Evolutionary conservation across 2,113 vertebrate species (phyloP), one percentile per base, ranked within the genome.

Genomic region (Probosciger aterrimus): DNA sequence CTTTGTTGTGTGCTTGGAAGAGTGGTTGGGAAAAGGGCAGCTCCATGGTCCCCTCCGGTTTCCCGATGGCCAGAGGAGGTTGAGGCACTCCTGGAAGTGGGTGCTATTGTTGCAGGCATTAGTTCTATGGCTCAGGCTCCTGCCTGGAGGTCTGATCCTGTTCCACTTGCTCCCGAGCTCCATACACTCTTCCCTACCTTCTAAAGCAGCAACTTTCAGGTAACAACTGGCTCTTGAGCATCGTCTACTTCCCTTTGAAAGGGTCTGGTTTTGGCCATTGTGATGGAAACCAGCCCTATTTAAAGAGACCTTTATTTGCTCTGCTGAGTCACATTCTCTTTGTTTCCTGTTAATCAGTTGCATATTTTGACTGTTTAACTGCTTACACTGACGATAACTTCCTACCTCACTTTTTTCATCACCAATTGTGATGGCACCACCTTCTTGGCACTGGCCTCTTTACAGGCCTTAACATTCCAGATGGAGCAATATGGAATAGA

Each of bases 321-420:
- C 44, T 10, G 15, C 92, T 91, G 88, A 96, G 74, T 88, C 92
- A 86, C 47, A 85, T 71, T 95, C 86, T 73, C 95, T 97, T 97
- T 97, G 94, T 97, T 92, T 86, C 74, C 52, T 57, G 37, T n/a
- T 95, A 90, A 96, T 93, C 69, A 88, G 82, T 87, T 11, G 86
- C 76, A 69, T 81, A 13, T 93, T 95, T 64, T 35, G 53, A 14
- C 62, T 86, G 64, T 65, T 92, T 37, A 50, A 62, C 50, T 93
- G 55, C 63, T 91, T 83, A 35, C 78, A n/a, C 63, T 47, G 84
- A 28, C 57, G 89, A 73, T 59, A 14, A 44, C 31, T 73, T 57
- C 74, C 81, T 37, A 46, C 50, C 67, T 96, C 64, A 0, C 53
- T 85, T 78, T 88, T 78, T 83, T 49, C 82, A 50, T 57, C 44